Base-by-base conservation (phyloP, 2,113 vertebrate genomes). In the Picathartes gymnocephalus region DNA sequence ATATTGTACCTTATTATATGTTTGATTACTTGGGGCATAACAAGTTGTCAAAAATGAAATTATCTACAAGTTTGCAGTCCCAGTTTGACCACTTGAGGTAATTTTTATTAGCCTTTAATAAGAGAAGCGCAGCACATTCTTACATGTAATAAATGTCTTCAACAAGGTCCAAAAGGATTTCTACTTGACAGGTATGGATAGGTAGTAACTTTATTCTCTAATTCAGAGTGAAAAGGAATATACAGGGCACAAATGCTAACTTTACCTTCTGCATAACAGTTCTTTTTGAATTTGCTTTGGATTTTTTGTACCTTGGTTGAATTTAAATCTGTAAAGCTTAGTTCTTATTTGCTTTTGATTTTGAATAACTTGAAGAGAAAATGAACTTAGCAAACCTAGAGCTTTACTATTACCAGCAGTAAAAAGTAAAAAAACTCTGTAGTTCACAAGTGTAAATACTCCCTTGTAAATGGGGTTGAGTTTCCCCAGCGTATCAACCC, bases 221-320 rank as follows among this genome's bases (percentile, higher is more conserved):
- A 47, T 17, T 69, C 23, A 31, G 22, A 88, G 23, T 53, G 53
- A 69, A 93, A 71, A 91, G 62, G 37, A 64, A 4, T 83, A 35
- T 1, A 5, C 57, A 27, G 27, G 2, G 1, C 21, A 50, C 0
- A 4, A 61, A 35, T 30, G 6, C 15, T 60, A 71, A 31, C 61
- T 81, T 81, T 21, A 27, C 20, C 28, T 87, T 92, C 58, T 76
- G n/a, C 7, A 5, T 72, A 56, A 20, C 12, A 12, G 8, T 64
- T 87, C 16, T 66, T 54, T 56, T 35, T 69, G 9, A 79, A 53
- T 77, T 71, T 86, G 21, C 58, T 86, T 85, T 4, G 3, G 1
- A 4, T 13, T 40, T n/a, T 70, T 69, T 70, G 30, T 77, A 16
- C 1, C 0, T 47, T 33, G 15, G 24, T 56, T 92, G 66, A 23